These are phyloP conservation scores for Cephus cinctus DNA, from an alignment of 1,140 invertebrate species.

Conservation along the genomic window DNA sequence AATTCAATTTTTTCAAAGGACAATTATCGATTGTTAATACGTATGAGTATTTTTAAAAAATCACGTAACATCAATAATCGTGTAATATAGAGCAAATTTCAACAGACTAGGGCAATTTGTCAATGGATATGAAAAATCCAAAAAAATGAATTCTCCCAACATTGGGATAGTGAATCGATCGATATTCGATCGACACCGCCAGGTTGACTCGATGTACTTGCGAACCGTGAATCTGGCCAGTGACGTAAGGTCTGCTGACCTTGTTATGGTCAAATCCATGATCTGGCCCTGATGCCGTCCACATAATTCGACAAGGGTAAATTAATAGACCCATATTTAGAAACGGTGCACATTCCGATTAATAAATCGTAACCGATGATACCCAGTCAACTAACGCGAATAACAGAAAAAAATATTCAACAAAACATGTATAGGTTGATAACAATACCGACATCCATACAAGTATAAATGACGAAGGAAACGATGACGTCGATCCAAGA, in stretches of 20 bases:
- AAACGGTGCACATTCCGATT: constrained; percentile 14
- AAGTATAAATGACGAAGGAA: constrained; percentile 14
- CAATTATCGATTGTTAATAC: too few relatives aligned
- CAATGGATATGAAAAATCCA: background rate
- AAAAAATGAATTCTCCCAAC: background rate
- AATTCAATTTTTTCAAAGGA: too few relatives aligned
- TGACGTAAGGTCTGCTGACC: constrained; percentile 23
- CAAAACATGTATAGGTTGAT: background rate
- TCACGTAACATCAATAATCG: too few relatives aligned
- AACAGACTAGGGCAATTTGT: background rate
- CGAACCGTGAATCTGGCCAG: background rate
- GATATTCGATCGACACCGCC: background rate
- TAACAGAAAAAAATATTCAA: background rate
- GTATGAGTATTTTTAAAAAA: too few relatives aligned
- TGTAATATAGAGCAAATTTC: too few relatives aligned
- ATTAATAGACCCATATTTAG: too few relatives aligned
- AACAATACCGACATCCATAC: background rate
- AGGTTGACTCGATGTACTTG: background rate
- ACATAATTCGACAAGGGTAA: too few relatives aligned
- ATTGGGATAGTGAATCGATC: background rate
- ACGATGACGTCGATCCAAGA: constrained; percentile 25
- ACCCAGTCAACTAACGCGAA: background rate
- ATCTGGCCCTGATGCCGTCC: constrained; percentile 15
- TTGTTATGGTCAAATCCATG: constrained; percentile 26
- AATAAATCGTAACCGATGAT: constrained; percentile 16